Percentiles rank a stretch among this genome's conserved stretches.
Conservation (phyloP, 2,888 invertebrate species). For the Sepiola atlantica region DNA sequence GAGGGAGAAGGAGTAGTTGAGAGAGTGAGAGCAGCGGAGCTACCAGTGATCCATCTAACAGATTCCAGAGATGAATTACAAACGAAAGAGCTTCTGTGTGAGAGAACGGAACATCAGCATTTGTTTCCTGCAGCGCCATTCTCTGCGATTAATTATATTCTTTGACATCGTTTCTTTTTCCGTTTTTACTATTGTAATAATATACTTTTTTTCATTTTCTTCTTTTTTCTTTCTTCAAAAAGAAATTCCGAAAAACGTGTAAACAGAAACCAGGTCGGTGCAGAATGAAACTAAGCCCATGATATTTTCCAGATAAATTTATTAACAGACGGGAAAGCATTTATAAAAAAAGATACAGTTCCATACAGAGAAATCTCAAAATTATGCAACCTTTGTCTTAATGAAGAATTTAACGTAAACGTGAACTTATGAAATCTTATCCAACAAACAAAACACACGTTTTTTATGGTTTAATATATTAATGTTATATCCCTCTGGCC, state of each 20-base stretch:
- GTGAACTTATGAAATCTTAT: too few species aligned
- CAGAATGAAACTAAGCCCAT: background rate
- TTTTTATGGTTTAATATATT: too few species aligned
- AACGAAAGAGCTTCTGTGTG: background rate
- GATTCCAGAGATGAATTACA: background rate
- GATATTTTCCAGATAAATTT: too few species aligned
- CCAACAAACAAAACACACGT: too few species aligned
- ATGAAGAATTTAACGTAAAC: too few species aligned
- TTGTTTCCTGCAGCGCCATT: background rate
- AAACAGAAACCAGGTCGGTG: background rate
- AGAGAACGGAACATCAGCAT: background rate
- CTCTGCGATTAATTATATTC: background rate
- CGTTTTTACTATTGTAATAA: background rate
- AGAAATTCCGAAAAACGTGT: background rate
- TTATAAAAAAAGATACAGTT: too few species aligned
- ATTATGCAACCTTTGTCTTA: too few species aligned
- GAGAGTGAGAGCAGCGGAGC: too few species aligned
- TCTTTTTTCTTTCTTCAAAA: background rate
- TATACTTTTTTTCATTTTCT: background rate
- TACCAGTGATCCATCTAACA: background rate
- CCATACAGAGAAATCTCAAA: too few species aligned
- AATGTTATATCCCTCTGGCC: too few species aligned
- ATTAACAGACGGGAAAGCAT: too few species aligned
- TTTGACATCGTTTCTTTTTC: background rate
- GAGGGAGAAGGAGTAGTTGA: too few species aligned